A percentile compares a stretch with the other conserved stretches of the same genome.
Evolutionary conservation across 1,140 invertebrate species (phyloP).

Genomic region (Chrysopa pallens): DNA sequence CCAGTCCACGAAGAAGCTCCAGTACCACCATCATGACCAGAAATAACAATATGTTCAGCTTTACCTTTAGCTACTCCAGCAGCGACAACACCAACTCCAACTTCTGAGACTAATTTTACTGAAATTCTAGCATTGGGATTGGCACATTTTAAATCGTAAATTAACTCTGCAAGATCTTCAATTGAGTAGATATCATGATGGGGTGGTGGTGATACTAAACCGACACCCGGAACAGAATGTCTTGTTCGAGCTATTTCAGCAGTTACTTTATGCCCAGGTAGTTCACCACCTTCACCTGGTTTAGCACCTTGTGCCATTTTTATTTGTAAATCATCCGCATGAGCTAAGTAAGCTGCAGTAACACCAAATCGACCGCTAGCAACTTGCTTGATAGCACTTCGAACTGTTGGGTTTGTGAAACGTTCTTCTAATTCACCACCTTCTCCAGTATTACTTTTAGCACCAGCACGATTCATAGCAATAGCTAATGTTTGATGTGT

Average conservation of each 20-base stretch:
- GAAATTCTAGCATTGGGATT: slow-evolving; percentile 92
- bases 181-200: slow-evolving; percentile 99
- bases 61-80: slow-evolving; percentile 97
- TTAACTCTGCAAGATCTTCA: slow-evolving; percentile 95
- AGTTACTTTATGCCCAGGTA: slow-evolving; percentile 68
- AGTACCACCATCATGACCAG: slow-evolving; percentile 96
- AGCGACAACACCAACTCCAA: slow-evolving; percentile 95
- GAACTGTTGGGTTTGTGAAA: slow-evolving; percentile 58
- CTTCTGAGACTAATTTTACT: slow-evolving; percentile 96
- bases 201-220: slow-evolving; percentile 93
- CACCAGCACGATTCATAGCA: slow-evolving; percentile 88
- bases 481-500: slow-evolving; percentile 87
- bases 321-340: slow-evolving; percentile 92
- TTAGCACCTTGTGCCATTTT: slow-evolving; percentile 99
- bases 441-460: slow-evolving; percentile 95
- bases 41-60: slow-evolving; percentile 96
- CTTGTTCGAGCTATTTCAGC: slow-evolving; percentile 89
- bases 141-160: slow-evolving; percentile 95
- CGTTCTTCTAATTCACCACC: slow-evolving; percentile 79
- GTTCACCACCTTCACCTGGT: slow-evolving; percentile 86
- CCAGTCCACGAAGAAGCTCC: slow-evolving; percentile 96
- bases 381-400: slow-evolving; percentile 80
- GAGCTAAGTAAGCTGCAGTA: slow-evolving; percentile 88
- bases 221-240: slow-evolving; percentile 93
- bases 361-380: slow-evolving; percentile 97